phyloP scores from a whole-genome alignment of 1,140 invertebrate species.

The Ceratina japonica region DNA sequence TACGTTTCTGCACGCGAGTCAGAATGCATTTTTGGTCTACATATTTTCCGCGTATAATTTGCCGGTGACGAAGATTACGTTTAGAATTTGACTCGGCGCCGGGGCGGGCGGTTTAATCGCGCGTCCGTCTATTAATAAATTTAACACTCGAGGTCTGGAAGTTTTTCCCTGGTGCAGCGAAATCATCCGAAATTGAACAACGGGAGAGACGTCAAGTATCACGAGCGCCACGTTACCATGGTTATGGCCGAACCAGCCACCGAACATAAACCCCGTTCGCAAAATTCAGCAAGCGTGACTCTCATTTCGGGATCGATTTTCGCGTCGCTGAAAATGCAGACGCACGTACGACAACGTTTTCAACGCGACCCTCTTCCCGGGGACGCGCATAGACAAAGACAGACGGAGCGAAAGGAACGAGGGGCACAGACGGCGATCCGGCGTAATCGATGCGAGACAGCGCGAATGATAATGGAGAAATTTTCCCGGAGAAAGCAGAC shows the following conservation, averaged over 20 bases:
- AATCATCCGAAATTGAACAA: no score
- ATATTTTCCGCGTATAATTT: no score
- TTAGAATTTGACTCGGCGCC: no score
- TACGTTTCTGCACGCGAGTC: no score
- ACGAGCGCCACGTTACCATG: neutral
- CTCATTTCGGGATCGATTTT: slow-evolving; percentile 47
- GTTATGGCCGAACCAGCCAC: neutral
- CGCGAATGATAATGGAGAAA: slow-evolving; percentile 52
- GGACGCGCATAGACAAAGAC: no score
- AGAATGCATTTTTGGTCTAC: no score
- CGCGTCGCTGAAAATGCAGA: slow-evolving; percentile 45
- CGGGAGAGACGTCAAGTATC: neutral
- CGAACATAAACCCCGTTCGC: slow-evolving; percentile 17
- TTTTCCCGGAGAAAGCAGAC: slow-evolving; percentile 31
- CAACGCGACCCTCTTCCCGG: slow-evolving; percentile 35
- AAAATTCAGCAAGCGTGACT: slow-evolving; percentile 35
- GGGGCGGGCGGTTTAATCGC: no score
- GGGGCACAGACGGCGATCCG: neutral
- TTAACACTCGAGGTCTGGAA: no score
- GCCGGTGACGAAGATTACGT: no score
- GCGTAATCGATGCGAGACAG: slow-evolving; percentile 13
- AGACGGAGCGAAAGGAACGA: neutral
- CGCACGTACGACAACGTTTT: slow-evolving; percentile 28
- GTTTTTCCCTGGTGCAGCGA: no score
- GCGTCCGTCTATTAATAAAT: no score